Conservation (phyloP, 2,113 vertebrate genomes). For the Anseranas semipalmata region DNA sequence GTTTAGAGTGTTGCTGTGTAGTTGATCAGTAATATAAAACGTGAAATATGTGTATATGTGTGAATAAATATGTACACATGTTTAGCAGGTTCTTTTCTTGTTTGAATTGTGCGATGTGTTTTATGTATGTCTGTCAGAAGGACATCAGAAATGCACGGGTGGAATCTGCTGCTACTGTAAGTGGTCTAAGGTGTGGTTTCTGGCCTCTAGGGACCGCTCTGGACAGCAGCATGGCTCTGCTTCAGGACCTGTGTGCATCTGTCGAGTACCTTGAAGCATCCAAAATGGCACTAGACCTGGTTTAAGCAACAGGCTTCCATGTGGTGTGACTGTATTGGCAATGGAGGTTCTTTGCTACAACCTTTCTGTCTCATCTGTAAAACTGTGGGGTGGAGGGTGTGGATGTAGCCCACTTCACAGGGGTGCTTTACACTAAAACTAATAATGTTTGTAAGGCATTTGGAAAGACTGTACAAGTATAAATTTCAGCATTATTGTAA, state of each 20-base stretch:
- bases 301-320: not conserved
- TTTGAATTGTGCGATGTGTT: not conserved
- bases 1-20: not conserved
- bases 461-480: not conserved
- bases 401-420: not conserved
- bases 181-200: not conserved
- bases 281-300: not conserved
- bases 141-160: not conserved
- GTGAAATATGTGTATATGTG: not conserved
- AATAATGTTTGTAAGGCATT: not conserved
- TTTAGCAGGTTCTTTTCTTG: not conserved
- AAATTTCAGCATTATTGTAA: not conserved
- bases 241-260: not conserved
- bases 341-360: not conserved
- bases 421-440: not conserved
- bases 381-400: rapidly evolving
- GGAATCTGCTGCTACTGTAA: not conserved
- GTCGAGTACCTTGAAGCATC: not conserved
- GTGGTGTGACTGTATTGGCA: not conserved
- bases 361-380: not conserved
- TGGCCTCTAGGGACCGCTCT: not conserved
- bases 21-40: not conserved
- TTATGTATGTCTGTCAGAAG: not conserved
- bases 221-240: not conserved
- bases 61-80: not conserved